A percentile compares a stretch with the other conserved stretches of the same genome.
These are phyloP conservation scores for Apis mellifera DNA, from an alignment of 1,140 invertebrate genomes.

Conservation along the genomic window Amel_HAv3.1 CM009945.2:5635001-5635500, in stretches of 20 bases:
- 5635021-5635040: background rate
- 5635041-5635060: too few relatives aligned
- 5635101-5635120: background rate
- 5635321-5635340: background rate
- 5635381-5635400: slow-evolving; percentile 53
- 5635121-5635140: too few relatives aligned
- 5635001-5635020: too few relatives aligned
- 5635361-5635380: slow-evolving; percentile 8
- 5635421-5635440: slow-evolving; percentile 38
- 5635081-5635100: background rate
- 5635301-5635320: slow-evolving; percentile 36
- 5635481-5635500: slow-evolving; percentile 49
- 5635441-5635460: slow-evolving; percentile 39
- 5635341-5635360: background rate
- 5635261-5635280: slow-evolving; percentile 3
- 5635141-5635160: too few relatives aligned
- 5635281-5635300: slow-evolving; percentile 31
- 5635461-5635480: slow-evolving; percentile 44
- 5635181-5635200: background rate
- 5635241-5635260: slow-evolving; percentile 31
- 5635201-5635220: background rate
- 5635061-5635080: too few relatives aligned
- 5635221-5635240: background rate
- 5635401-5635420: slow-evolving; percentile 58
- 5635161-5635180: too few relatives aligned